Conservation (phyloP, 2,797 vertebrate genomes). For the Coregonus ussuriensis region DNA sequence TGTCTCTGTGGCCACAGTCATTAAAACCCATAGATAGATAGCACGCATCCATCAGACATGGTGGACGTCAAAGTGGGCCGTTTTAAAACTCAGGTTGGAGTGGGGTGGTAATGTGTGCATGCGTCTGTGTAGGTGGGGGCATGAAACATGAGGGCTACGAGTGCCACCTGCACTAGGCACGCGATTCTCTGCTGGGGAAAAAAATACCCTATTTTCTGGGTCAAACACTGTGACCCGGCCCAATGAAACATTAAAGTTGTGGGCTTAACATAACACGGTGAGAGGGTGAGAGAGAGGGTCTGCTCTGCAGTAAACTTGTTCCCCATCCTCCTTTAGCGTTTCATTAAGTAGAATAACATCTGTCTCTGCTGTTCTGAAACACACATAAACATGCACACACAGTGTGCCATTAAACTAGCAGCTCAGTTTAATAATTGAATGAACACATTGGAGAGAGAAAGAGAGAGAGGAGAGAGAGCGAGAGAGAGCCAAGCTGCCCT, state of each 20-base stretch:
- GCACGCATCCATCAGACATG: background rate
- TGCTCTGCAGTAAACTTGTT: background rate
- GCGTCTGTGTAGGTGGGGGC: background rate
- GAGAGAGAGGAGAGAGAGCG: background rate
- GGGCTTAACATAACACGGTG: conserved; percentile 5
- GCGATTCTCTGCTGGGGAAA: background rate
- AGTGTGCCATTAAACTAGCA: background rate
- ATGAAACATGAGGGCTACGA: background rate
- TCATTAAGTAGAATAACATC: conserved; percentile 15
- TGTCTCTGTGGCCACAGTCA: background rate
- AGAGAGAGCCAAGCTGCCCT: conserved; percentile 6
- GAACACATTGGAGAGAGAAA: background rate
- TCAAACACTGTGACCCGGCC: background rate
- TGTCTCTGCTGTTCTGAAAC: background rate
- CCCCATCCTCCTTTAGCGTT: background rate
- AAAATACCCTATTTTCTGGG: background rate
- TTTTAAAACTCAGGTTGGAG: background rate
- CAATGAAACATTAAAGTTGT: background rate
- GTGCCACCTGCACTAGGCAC: background rate
- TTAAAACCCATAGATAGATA: background rate
- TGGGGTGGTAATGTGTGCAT: background rate
- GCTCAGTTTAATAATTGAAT: background rate
- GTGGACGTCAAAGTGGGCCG: background rate
- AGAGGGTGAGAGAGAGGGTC: background rate
- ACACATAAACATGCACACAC: background rate